Conservation (phyloP, 2,888 invertebrate species). For the Pseudeuparius sepicola region DNA sequence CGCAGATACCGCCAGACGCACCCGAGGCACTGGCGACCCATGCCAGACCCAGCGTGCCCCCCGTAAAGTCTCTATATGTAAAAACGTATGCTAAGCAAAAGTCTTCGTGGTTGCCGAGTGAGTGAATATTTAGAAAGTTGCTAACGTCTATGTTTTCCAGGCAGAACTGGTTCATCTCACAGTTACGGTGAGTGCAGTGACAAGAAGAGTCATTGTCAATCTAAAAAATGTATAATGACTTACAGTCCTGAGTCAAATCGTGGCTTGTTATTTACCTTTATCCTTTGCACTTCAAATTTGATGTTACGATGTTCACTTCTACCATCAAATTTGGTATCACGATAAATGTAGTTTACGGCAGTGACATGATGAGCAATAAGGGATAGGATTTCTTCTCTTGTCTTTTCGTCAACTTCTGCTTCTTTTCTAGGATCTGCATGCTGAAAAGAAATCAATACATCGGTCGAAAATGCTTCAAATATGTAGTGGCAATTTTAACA, state of each 20-base stretch:
- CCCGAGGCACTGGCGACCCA: slow-evolving; percentile 99
- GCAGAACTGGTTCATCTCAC: slow-evolving; percentile 81
- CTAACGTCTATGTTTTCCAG: slow-evolving; percentile 97
- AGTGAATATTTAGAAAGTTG: slow-evolving; percentile 96
- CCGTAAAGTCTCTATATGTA: slow-evolving; percentile 95
- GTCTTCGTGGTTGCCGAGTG: slow-evolving; percentile 92
- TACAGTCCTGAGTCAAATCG: background rate
- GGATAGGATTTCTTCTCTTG: slow-evolving; percentile 92
- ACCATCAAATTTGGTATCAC: slow-evolving; percentile 90
- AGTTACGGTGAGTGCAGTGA: slow-evolving; percentile 48
- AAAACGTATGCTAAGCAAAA: slow-evolving; percentile 99
- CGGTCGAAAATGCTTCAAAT: too few relatives aligned
- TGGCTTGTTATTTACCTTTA: slow-evolving; percentile 47
- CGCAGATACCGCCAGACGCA: slow-evolving; percentile 97
- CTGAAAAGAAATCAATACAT: slow-evolving; percentile 39
- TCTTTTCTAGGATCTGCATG: slow-evolving; percentile 60
- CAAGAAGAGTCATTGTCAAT: slow-evolving; percentile 85
- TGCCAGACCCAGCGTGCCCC: slow-evolving; percentile 94
- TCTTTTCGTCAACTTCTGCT: slow-evolving; percentile 71
- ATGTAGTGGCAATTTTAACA: too few relatives aligned
- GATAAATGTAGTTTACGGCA: slow-evolving; percentile 95
- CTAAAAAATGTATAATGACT: slow-evolving; percentile 40
- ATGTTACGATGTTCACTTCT: slow-evolving; percentile 82
- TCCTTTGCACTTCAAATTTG: slow-evolving; percentile 90
- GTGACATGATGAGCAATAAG: slow-evolving; percentile 98